Evolutionary conservation across 1,140 invertebrate species (phyloP), one percentile per base, ranked within the genome.

Genomic region (Proctacanthus coquilletti): DNA sequence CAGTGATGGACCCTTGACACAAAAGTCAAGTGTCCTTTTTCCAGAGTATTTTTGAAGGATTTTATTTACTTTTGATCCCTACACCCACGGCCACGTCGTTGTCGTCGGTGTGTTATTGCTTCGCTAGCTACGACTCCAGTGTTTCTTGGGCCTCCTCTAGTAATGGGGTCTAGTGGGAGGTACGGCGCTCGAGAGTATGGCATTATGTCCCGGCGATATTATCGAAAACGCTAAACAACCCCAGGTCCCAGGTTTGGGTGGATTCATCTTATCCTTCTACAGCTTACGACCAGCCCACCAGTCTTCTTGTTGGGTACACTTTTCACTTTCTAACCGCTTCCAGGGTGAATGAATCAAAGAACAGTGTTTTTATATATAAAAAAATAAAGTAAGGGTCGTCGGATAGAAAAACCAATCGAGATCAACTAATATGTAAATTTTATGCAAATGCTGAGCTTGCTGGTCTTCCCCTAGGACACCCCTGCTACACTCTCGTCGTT

Each of bases 1-100:
- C 15, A 32, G 30, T 32, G 30, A 32, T 32, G 30, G 30, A 32
- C 30, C 17, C 30, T 32, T 32, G 30, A 32, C 30, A 32, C 30
- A 32, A 32, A 25, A 32, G 30, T 32, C 30, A 32, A 32, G 30
- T 32, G 13, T 32, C 30, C 30, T 32, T 32, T 17, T 32, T 13
- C 13, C 23, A 13, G 23, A 27, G 23, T 8, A 27, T 27, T 27
- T 27, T 27, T 27, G 8, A 27, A 27, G 23, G 23, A 27, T 27
- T 27, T 27, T 27, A 27, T 27, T 27, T 27, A 27, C 23, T 27
- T 27, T 27, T 27, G 23, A 27, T 27, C 23, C 23, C 23, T 27
- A 13, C 23, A 8, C 23, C 8, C 23, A 27, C 23, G 13, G 23
- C 13, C 23, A 27, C 8, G 23, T 27, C 8, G 23, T 13, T n/a